Percentiles rank a stretch among this genome's conserved stretches.
These are phyloP conservation scores for Vandiemenella viatica DNA, from an alignment of 2,888 invertebrate species.

Conservation along the genomic window DNA sequence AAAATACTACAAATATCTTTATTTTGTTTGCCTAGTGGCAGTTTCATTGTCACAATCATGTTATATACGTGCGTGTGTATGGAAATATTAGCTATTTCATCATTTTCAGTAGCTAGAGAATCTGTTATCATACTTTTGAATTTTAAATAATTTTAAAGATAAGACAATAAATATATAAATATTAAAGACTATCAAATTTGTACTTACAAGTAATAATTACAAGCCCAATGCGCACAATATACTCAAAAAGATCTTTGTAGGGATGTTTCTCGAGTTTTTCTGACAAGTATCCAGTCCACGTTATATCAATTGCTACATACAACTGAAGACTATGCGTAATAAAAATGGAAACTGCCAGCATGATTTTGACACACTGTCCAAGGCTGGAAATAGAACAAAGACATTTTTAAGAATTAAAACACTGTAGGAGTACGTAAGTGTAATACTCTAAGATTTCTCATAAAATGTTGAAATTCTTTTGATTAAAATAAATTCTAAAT, in stretches of 20 bases:
- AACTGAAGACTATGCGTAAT: slow-evolving; percentile 87
- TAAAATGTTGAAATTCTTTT: no score
- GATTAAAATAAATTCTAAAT: no score
- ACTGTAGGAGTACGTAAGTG: no score
- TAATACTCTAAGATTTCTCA: no score
- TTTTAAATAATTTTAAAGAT: background rate
- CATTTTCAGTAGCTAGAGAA: background rate
- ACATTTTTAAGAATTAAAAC: no score
- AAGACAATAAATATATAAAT: background rate
- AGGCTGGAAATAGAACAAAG: no score
- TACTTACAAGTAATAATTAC: slow-evolving; percentile 77
- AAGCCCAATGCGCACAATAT: slow-evolving; percentile 54
- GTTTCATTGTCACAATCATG: no score
- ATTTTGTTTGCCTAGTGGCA: no score
- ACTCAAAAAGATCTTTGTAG: slow-evolving; percentile 54
- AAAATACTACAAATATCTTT: no score
- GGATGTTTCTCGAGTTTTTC: slow-evolving; percentile 43
- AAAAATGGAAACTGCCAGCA: slow-evolving; percentile 68
- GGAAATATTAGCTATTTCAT: background rate
- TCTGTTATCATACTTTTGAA: background rate
- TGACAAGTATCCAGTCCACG: slow-evolving; percentile 67
- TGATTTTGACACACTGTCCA: slow-evolving; percentile 54
- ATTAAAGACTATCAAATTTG: background rate
- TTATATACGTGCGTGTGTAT: no score
- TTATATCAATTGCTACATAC: slow-evolving; percentile 87